phyloP scores from a whole-genome alignment of 2,113 vertebrate species.

The Malurus alboscapulatus region DNA sequence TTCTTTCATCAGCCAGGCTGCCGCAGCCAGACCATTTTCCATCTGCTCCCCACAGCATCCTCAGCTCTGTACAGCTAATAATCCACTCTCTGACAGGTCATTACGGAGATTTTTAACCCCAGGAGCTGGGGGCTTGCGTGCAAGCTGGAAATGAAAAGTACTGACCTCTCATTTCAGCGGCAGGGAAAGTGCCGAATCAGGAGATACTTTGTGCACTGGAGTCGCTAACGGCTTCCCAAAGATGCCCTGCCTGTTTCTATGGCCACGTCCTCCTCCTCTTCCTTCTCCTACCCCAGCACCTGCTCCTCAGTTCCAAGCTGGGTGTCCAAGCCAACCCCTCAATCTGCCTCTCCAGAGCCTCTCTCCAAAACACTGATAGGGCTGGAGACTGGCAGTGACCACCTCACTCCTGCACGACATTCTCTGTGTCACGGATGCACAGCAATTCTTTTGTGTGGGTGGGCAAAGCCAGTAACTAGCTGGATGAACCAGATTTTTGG shows the following conservation, averaged over 20 bases:
- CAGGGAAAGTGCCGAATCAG: slow-evolving; percentile 61
- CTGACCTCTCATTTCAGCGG: slow-evolving; percentile 60
- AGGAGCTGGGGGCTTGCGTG: slow-evolving; percentile 43
- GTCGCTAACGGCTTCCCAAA: slow-evolving; percentile 2
- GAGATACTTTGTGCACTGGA: slow-evolving; percentile 2
- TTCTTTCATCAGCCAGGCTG: slow-evolving; percentile 70
- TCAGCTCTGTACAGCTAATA: slow-evolving; percentile 64
- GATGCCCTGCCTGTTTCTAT: background rate
- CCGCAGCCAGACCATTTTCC: slow-evolving; percentile 70
- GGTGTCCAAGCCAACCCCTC: background rate
- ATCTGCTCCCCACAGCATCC: slow-evolving; percentile 68
- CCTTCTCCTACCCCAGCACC: background rate
- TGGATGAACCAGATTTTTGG: background rate
- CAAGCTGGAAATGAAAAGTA: slow-evolving; percentile 66
- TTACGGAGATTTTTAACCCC: slow-evolving; percentile 69
- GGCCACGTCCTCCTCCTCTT: background rate
- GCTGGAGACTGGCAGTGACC: background rate
- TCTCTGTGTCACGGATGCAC: background rate
- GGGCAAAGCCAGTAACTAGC: background rate
- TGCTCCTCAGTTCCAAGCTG: background rate
- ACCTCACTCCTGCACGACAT: background rate
- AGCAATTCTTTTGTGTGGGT: background rate
- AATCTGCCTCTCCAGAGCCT: background rate
- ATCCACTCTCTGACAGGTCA: slow-evolving; percentile 69
- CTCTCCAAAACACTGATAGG: accelerated